Percentiles rank a stretch among this genome's conserved stretches.
Conservation (phyloP, 2,888 invertebrate species). For the Perdita meconis region DNA sequence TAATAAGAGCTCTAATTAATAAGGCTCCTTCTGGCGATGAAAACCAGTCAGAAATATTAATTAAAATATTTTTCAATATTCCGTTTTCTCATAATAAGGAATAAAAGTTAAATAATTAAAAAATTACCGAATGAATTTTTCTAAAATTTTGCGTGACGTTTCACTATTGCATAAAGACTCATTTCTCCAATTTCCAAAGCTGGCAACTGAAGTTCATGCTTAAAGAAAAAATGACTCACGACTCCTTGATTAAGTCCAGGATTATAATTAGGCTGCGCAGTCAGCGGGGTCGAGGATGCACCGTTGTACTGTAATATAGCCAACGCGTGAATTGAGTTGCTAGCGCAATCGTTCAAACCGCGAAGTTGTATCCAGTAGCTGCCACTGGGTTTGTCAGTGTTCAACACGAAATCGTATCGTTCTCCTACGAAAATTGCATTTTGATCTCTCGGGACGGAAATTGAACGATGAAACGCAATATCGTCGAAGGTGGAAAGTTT, state of each 20-base stretch:
- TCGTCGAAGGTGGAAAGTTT: constrained; percentile 64
- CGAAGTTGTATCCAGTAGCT: constrained; percentile 86
- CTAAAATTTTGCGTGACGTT: too few species aligned
- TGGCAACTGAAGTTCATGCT: too few species aligned
- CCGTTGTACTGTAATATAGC: constrained; percentile 84
- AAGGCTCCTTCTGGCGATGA: too few species aligned
- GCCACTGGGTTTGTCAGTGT: constrained; percentile 82
- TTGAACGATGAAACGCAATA: too few species aligned
- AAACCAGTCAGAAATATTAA: too few species aligned
- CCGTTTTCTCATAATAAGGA: too few species aligned
- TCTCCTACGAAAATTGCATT: constrained; percentile 85
- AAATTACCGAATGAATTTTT: too few species aligned
- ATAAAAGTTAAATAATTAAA: too few species aligned
- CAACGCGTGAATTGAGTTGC: constrained; percentile 81
- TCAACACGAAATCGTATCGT: constrained; percentile 87
- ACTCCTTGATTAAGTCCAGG: constrained; percentile 70
- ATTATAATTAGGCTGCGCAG: constrained; percentile 76
- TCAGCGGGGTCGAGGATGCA: constrained; percentile 75
- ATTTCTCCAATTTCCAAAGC: too few species aligned
- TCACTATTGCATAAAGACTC: too few species aligned
- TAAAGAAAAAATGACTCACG: constrained; percentile 43
- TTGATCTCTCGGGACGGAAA: constrained; percentile 53
- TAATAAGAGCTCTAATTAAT: too few species aligned
- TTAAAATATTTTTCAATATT: too few species aligned
- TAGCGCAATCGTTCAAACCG: constrained; percentile 84